Base-by-base conservation (phyloP, 2,797 vertebrate genomes). In the Anomalospiza imberbis region DNA sequence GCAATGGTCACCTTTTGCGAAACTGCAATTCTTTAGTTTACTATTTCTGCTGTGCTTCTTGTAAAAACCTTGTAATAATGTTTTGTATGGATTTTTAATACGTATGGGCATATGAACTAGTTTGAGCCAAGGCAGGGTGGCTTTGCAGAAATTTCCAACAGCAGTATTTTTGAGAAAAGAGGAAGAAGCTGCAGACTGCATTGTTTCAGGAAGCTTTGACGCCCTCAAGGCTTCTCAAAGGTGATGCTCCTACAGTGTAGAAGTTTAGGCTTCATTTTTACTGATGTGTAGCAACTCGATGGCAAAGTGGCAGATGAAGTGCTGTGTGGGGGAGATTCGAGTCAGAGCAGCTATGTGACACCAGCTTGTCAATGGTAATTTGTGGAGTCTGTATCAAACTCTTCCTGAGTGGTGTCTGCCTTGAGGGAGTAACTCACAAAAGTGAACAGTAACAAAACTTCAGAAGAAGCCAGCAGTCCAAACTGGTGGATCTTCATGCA, bases 401-500 rank as follows among this genome's bases (percentile, higher is more conserved):
- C 40, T 32, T 42, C 48, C 15, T 48, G 40, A 71, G 32, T 54
- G 6, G 55, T 93, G 26, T 55, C 47, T 29, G 13, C 45, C 38
- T 12, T 38, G 29, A 13, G 31, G 7, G 29, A 48, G 65, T 45
- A 88, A 80, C 47, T 92, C 42, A 5, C 8, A 58, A 34, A 85
- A 76, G 5, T 24, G 73, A 86, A n/a, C 26, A 29, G 17, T 53
- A 72, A 22, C 28, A 57, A 67, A 62, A 34, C 28, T 54, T 48
- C 4, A 57, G 71, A 76, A 85, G 77, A 20, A 87, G n/a, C 26
- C 26, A 48, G 24, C 24, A 34, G 26, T 55, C 48, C 51, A 34
- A 20, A 32, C 8, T 47, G 47, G 10, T 65, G 61, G 10, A 12
- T 86, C 47, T 75, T 0, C 0, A 0, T 24, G 10, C 4, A 6